phyloP scores from a whole-genome alignment of 2,888 invertebrate species.

The Lasioglossum pauxillum region DNA sequence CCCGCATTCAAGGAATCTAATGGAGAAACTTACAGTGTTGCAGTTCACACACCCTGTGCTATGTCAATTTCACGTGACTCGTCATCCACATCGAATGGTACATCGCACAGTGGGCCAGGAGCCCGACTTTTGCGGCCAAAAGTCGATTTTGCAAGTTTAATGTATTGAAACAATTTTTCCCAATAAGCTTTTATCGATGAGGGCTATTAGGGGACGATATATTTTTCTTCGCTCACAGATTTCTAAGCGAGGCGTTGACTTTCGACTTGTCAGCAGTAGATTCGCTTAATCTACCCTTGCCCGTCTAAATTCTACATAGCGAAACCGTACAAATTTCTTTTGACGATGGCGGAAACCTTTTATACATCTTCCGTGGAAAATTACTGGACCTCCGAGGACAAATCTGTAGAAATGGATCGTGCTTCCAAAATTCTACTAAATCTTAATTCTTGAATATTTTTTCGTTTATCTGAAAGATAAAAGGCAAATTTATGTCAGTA shows the following conservation, averaged over 20 bases:
- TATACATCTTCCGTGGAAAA: not conserved
- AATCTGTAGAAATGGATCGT: no score
- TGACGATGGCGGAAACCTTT: not conserved
- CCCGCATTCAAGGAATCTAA: not conserved
- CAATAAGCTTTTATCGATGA: no score
- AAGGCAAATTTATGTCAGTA: no score
- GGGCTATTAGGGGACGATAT: conserved; percentile 75
- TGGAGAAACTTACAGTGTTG: not conserved
- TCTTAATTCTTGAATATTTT: no score
- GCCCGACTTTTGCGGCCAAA: no score
- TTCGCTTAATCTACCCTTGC: not conserved
- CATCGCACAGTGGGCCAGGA: no score
- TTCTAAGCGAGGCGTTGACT: conserved; percentile 70
- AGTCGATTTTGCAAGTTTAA: no score
- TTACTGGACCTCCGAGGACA: no score
- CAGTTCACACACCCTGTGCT: not conserved
- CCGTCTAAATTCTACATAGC: not conserved
- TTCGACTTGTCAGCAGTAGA: conserved; percentile 43
- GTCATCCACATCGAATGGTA: not conserved
- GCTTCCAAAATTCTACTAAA: no score
- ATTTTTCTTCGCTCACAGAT: conserved; percentile 82
- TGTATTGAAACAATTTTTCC: no score
- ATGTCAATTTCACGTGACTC: not conserved
- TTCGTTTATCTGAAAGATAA: no score
- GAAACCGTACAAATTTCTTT: not conserved